Base-by-base conservation (phyloP, 2,797 vertebrate genomes). In the Intellagama lesueurii region DNA sequence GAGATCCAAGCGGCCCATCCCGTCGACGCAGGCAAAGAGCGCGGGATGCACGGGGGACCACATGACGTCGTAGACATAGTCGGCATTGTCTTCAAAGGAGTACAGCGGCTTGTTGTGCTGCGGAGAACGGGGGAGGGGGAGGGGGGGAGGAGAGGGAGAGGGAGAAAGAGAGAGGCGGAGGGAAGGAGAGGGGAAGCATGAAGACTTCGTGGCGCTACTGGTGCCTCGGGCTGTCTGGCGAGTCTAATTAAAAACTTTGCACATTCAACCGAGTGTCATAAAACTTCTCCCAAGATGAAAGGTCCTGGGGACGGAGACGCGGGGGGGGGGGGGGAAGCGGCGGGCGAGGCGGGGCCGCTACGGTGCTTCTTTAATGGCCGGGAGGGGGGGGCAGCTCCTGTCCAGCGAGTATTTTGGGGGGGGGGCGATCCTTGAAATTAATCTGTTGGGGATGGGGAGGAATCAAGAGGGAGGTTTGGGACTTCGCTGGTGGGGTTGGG, bases 71-170 rank as follows among this genome's bases (percentile, higher is more conserved):
- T 99, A 99, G 94, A 99, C 98, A 90, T 99, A 99, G 97, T 99
- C 99, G 1, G 98, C 98, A 89, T 99, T 99, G 97, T 99, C 98
- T 98, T 99, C 99, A 96, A 99, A 99, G 90, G 98, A 99, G 97
- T 99, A 99, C 93, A 99, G 98, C 95, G 99, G 98, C 97, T 98
- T 99, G 98, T 99, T 99, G 97, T 99, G 98, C 98, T 99, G 98
- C 76, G 90, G 94, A 96, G 19, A 24, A 69, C 49, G 49, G 28
- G 16, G 2, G 19, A n/a, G n/a, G 83, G 9, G 30, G 5, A 8
- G 44, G 8, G 47, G 11, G 49, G 7, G 60, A 56, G 77, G 79
- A 77, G 44, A 79, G 87, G 68, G 97, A 89, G 95, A 94, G 96
- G 28, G 40, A 47, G 47, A 44, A 44, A 6, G 70, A 17, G 7